phyloP scores from a whole-genome alignment of 2,113 vertebrate genomes.

The Natator depressus region DNA sequence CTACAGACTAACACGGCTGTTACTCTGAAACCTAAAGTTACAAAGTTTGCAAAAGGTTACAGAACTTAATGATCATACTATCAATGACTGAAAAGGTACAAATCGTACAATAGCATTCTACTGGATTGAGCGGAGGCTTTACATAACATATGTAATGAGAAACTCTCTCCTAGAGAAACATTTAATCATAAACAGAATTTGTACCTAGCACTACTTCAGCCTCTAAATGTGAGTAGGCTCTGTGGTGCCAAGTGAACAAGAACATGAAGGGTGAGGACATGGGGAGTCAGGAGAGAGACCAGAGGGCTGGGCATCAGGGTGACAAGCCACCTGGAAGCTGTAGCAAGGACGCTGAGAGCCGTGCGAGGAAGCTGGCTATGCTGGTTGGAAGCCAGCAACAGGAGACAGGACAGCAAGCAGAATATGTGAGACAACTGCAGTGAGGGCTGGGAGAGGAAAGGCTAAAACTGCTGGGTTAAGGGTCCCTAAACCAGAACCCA shows the following conservation, averaged over 20 bases:
- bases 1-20: too few relatives aligned
- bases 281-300: not conserved
- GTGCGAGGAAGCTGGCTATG: not conserved
- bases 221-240: too few relatives aligned
- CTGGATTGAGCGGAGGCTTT: too few relatives aligned
- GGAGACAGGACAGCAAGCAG: not conserved
- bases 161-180: not conserved
- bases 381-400: not conserved
- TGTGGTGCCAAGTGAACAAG: not conserved
- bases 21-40: too few relatives aligned
- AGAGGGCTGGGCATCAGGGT: not conserved
- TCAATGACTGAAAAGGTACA: too few relatives aligned
- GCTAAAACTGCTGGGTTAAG: too few relatives aligned
- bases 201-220: not conserved
- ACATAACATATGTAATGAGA: too few relatives aligned
- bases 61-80: too few relatives aligned
- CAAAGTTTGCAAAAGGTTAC: too few relatives aligned
- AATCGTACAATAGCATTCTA: too few relatives aligned
- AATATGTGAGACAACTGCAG: not conserved
- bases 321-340: not conserved
- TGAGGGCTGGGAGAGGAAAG: too few relatives aligned
- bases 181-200: not conserved
- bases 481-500: too few relatives aligned
- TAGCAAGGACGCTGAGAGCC: not conserved
- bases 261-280: not conserved